Base-by-base conservation (phyloP, 2,113 vertebrate genomes). In the Nyctereutes procyonoides region DNA sequence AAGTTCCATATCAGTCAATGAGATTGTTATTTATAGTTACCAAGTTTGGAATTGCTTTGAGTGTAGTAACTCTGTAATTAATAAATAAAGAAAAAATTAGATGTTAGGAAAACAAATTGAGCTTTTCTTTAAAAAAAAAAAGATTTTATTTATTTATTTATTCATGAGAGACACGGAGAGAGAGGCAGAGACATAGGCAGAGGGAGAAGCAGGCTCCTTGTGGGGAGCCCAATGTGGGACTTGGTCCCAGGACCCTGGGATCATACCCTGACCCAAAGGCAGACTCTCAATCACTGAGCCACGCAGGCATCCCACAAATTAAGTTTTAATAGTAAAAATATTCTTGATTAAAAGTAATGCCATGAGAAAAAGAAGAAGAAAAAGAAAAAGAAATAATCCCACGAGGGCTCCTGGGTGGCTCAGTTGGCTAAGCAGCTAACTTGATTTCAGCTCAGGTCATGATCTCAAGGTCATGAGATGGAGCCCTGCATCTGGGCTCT, bases 261-360 rank as follows among this genome's bases (percentile, higher is more conserved):
- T 43, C 43, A 43, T 43, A 43, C 43, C 43, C 43, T 43, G 43
- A 43, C 43, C 43, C 43, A 43, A 43, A 43, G 43, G 43, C 43
- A 7, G 43, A 43, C 43, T 43, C 43, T 43, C 43, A 43, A 43
- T 43, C 43, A 43, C 43, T 43, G 43, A 43, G 43, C 43, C 43
- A 43, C 43, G 6, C 43, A 43, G 43, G 43, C 43, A 43, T 43
- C 43, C 43, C 43, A 79, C 58, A 76, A 87, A 88, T 58, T 76
- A 77, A 17, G 20, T 84, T 81, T 92, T 63, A 84, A 62, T 84
- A 95, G n/a, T 55, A 92, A 88, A 92, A 69, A 0, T 77, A 74
- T 73, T 80, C 87, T 55, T 67, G 62, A 60, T 74, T 90, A 65
- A 38, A 58, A 77, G 8, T 67, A 30, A 95, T 80, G 16, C 67